A percentile compares a stretch with the other conserved stretches of the same genome.
Conservation (phyloP, 1,140 invertebrate genomes). For the Eciton burchellii region DNA sequence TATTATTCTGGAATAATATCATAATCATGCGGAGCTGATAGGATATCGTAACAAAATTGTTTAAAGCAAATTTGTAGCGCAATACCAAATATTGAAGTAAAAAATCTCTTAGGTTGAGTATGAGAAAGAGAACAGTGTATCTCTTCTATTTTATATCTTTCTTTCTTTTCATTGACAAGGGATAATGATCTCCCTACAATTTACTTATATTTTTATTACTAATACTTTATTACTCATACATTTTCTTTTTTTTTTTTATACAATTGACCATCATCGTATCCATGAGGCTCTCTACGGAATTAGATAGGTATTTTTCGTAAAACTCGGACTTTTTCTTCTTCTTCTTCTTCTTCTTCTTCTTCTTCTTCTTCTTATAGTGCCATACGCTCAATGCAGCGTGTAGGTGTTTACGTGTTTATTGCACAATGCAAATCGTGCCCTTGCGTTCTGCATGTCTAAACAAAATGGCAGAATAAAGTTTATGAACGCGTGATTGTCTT, state of each 20-base stretch:
- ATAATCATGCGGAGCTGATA: too few relatives aligned
- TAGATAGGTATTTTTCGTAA: conserved; percentile 23
- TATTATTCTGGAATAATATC: not conserved
- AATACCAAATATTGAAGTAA: conserved; percentile 10
- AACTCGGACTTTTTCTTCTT: too few relatives aligned
- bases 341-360: too few relatives aligned
- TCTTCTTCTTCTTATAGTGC: too few relatives aligned
- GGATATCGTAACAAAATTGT: not conserved
- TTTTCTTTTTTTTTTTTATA: conserved; percentile 12
- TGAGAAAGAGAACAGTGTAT: conserved; percentile 23
- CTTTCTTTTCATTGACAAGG: not conserved
- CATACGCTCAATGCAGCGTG: too few relatives aligned
- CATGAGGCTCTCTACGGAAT: conserved; percentile 31
- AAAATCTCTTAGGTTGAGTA: conserved; percentile 35
- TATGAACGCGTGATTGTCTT: too few relatives aligned
- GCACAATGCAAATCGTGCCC: too few relatives aligned
- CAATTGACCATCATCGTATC: conserved; percentile 3
- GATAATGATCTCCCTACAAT: conserved; percentile 37
- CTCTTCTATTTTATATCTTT: not conserved
- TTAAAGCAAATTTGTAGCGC: not conserved
- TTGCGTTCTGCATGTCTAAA: too few relatives aligned
- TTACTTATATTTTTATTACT: conserved; percentile 17
- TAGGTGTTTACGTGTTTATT: too few relatives aligned
- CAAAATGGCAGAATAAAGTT: too few relatives aligned
- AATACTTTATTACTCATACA: not conserved